Evolutionary conservation across 1,140 invertebrate species (phyloP), one percentile per base, ranked within the genome.

Genomic region (Drosophila orena): DNA sequence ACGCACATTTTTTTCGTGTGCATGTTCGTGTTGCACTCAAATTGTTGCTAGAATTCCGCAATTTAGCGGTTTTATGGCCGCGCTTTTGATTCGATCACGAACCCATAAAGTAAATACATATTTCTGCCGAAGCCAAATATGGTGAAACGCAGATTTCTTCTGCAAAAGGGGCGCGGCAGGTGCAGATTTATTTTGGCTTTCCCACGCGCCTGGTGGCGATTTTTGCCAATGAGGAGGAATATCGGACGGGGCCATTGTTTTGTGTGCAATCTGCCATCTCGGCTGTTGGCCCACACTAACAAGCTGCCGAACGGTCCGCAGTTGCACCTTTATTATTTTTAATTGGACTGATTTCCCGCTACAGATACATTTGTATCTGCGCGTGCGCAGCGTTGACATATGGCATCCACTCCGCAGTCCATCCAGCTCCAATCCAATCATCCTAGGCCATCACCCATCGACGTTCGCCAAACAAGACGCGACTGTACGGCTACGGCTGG

Each of bases 271-370:
- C 83, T 86, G 79, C 69, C 75, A 86, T 86, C 81, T 86, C 76
- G 75, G 83, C 70, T 58, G 73, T 57, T 35, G 38, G 46, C 37
- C 54, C 15, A 34, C 70, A 49, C 83, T 89, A 88, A 89, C 83
- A 89, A 86, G 83, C 84, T 72, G 65, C 59, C 47, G 76, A 46
- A 58, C 43, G 40, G 17, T 44, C 40, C 37, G 64, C 68, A 20
- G 65, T 81, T 88, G 74, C 72, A 65, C 83, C 79, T 86, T 86
- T 86, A 86, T 86, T 86, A 86, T 88, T 86, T 86, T 86, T 86
- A 86, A 86, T 86, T 86, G 83, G 83, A 86, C 83, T 86, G 83
- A 86, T 86, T 86, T 88, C 65, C 76, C 75, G 83, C 83, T 79
- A 76, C 37, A 88, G 83, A 86, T 86, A 86, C 83, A 79, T 86